Evolutionary conservation across 2,888 invertebrate species (phyloP).

Genomic region (Venustoraphidia nigricollis): DNA sequence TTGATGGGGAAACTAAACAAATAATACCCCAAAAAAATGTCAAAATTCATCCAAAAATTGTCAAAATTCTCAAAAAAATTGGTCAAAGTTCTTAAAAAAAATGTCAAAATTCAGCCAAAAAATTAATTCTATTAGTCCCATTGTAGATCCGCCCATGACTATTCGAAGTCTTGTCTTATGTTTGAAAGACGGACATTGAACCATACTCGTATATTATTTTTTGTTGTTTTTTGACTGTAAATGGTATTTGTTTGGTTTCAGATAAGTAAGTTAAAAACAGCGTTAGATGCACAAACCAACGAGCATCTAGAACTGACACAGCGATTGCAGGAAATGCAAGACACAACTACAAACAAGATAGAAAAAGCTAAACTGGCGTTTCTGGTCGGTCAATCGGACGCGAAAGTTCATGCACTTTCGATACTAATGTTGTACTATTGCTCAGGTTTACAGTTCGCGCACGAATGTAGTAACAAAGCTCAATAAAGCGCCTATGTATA

Average conservation of each 20-base stretch:
- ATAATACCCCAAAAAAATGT: too few species aligned
- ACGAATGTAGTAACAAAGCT: slow-evolving; percentile 14
- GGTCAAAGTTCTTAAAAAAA: too few species aligned
- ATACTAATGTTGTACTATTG: slow-evolving; percentile 90
- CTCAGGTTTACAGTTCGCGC: slow-evolving; percentile 74
- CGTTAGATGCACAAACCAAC: slow-evolving; percentile 56
- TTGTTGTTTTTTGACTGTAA: not conserved
- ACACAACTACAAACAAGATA: slow-evolving; percentile 14
- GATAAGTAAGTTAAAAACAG: slow-evolving; percentile 60
- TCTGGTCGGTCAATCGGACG: slow-evolving; percentile 51
- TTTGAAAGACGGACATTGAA: too few species aligned
- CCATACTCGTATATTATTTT: too few species aligned
- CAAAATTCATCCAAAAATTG: too few species aligned
- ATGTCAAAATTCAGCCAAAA: too few species aligned
- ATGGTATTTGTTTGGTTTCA: slow-evolving; percentile 21
- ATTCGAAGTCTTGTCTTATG: too few species aligned
- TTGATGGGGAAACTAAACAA: too few species aligned
- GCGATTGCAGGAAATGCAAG: slow-evolving; percentile 27
- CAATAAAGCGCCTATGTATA: not conserved
- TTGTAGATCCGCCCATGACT: too few species aligned
- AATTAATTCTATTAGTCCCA: too few species aligned
- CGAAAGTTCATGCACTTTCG: slow-evolving; percentile 78
- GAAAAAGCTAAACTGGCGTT: slow-evolving; percentile 31
- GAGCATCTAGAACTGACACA: slow-evolving; percentile 34
- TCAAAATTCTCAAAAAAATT: too few species aligned